Base-by-base conservation (phyloP, 2,888 invertebrate species). In the Pelosia muscerda region DNA sequence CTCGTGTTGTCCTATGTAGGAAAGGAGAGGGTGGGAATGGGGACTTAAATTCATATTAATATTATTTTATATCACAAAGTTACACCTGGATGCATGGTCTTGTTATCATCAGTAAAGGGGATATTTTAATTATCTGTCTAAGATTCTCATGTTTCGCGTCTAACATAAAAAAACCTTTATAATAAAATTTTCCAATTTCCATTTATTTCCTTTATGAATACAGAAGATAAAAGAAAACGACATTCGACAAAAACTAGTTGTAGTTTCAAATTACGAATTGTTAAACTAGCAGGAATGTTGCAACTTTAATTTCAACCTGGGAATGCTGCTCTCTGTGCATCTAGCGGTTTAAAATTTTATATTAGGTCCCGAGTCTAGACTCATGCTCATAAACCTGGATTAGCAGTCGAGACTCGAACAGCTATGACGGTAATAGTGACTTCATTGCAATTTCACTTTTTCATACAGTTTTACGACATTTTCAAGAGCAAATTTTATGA, bases 261-360 rank as follows among this genome's bases (percentile, higher is more conserved):
- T 19, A 42, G 19, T 42, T 42, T 42, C 42, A 49, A n/a, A 9
- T n/a, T 49, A 9, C 49, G 49, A 49, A 49, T 9, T 5, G 49
- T 49, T n/a, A 49, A 19, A 49, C 49, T 49, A 49, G 49, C 49
- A 15, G n/a, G 15, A 13, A 38, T 15, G 49, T 49, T 49, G 9
- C 8, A 49, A 49, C n/a, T 49, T 49, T 49, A 19, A 49, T 49
- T 49, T 49, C n/a, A 49, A 49, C 49, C 49, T 49, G n/a, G 9
- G 8, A n/a, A 49, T 49, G 19, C n/a, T 49, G 49, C 49, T 49
- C n/a, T n/a, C n/a, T 42, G 8, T 42, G 6, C 42, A 42, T 13
- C 42, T 42, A 42, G 49, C 49, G 49, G 49, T n/a, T 49, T 49
- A 49, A 49, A n/a, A 49, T 49, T n/a, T 49, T n/a, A 49, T 49